Conservation (phyloP, 2,113 vertebrate genomes). For the Thunnus maccoyii region DNA sequence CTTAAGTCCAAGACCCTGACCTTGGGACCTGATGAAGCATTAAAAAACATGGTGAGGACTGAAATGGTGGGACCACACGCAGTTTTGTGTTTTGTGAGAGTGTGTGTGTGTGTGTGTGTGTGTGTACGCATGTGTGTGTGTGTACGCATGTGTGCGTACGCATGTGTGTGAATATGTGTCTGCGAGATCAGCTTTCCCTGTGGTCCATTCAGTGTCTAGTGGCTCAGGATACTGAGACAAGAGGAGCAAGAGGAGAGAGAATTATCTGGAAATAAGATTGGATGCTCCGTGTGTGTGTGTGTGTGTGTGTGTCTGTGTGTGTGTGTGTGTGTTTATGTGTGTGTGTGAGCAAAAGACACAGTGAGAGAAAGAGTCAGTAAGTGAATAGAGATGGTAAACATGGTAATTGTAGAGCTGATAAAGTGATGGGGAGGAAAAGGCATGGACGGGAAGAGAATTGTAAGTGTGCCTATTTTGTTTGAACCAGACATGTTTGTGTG, state of each 20-base stretch:
- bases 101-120: constrained; percentile 38
- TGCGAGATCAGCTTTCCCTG: constrained; percentile 79
- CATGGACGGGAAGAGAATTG: constrained; percentile 20
- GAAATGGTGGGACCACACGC: constrained; percentile 74
- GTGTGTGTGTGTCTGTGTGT: constrained; percentile 10
- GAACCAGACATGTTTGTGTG: not conserved
- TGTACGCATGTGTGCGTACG: constrained; percentile 13
- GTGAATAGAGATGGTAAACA: constrained; percentile 69
- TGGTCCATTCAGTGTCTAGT: constrained; percentile 75
- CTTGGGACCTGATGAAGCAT: constrained; percentile 72
- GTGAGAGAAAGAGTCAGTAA: constrained; percentile 50
- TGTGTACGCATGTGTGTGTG: constrained; percentile 23
- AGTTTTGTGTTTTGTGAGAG: constrained; percentile 47
- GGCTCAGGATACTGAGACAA: constrained; percentile 78
- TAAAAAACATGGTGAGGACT: constrained; percentile 61
- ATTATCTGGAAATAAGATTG: constrained; percentile 81
- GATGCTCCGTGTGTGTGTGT: constrained; percentile 40
- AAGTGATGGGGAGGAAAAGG: constrained; percentile 12
- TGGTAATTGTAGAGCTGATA: constrained; percentile 70
- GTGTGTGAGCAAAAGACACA: constrained; percentile 34
- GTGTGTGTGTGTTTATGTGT: constrained; percentile 19
- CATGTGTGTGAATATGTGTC: constrained; percentile 54
- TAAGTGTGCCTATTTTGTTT: constrained; percentile 55
- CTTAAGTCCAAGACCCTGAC: constrained; percentile 61
- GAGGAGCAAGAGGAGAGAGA: constrained; percentile 72